Evolutionary conservation across 2,888 invertebrate genomes (phyloP).

Genomic region (Philhelius pedissequus): DNA sequence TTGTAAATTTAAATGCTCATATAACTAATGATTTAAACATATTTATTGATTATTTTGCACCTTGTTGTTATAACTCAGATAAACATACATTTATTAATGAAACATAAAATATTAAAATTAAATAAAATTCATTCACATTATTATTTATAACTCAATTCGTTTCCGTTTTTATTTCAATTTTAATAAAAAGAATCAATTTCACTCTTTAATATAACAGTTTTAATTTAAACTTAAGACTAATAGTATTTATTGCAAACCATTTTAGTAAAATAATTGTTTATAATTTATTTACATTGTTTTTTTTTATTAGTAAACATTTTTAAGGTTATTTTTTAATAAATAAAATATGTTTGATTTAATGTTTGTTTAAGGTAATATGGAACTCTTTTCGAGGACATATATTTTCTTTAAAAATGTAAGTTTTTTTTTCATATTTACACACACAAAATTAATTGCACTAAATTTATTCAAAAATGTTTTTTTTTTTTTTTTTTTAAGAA

Average conservation of each 20-base stretch:
- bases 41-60: slow-evolving; percentile 49
- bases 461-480: neutral
- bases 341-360: neutral
- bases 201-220: slow-evolving; percentile 25
- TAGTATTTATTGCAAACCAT: slow-evolving; percentile 59
- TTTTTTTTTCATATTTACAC: neutral
- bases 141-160: neutral
- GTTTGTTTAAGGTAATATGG: neutral
- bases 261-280: neutral
- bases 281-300: slow-evolving; percentile 5
- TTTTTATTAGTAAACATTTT: neutral
- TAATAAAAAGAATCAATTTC: slow-evolving; percentile 17
- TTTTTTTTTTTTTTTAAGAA: neutral
- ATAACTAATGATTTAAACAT: neutral
- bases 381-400: neutral
- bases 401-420: neutral
- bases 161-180: neutral
- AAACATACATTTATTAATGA: neutral
- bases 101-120: neutral
- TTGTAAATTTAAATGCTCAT: neutral
- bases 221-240: slow-evolving; percentile 41
- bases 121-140: neutral
- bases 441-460: neutral
- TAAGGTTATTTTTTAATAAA: neutral
- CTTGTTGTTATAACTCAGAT: slow-evolving; percentile 18